Base-by-base conservation (phyloP, 2,888 invertebrate species). In the Drosophila lacicola region DNA sequence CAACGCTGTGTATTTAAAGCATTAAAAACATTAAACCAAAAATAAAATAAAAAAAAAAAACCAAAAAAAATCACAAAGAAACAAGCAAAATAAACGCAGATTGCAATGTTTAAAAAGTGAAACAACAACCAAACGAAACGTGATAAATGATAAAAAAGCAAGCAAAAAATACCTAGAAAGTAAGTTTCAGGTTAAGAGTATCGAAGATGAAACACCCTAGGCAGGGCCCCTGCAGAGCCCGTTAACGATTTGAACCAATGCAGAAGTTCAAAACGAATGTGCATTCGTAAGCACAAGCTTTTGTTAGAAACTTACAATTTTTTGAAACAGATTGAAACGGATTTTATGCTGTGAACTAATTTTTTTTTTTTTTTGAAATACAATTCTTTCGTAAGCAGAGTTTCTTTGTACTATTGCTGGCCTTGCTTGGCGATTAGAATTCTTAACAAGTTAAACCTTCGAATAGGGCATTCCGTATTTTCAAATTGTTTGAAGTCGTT, bases 1-100 rank as follows among this genome's bases (percentile, higher is more conserved):
- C 66, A 80, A 65, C 56, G 47, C 45, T 75, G 82, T 87, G 69
- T 88, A 82, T 76, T 82, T 79, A 88, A 88, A 44, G 77, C 77
- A 84, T 85, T 82, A 89, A 84, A 75, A 57, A 51, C 73, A 76
- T 66, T 74, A 76, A 56, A 73, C 49, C 46, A 64, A 63, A 72
- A 69, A 65, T 37, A 57, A 29, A 62, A 60, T 9, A 42, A 21
- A 41, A 29, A 11, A 53, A 33, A 51, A 6, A 25, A 14, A n/a
- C 2, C 65, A 29, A 44, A 53, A 45, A 49, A 50, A 47, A 47
- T 14, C 25, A 29, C 44, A 56, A 57, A 21, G 45, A 37, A 66
- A 49, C 34, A 65, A 42, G 55, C 39, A 29, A 75, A 57, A 50
- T 58, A 70, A 62, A 74, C 44, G 50, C 55, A 66, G 68, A 69